A percentile compares a stretch with the other conserved stretches of the same genome.
Conservation (phyloP, 2,797 vertebrate genomes). For the Mustela erminea region DNA sequence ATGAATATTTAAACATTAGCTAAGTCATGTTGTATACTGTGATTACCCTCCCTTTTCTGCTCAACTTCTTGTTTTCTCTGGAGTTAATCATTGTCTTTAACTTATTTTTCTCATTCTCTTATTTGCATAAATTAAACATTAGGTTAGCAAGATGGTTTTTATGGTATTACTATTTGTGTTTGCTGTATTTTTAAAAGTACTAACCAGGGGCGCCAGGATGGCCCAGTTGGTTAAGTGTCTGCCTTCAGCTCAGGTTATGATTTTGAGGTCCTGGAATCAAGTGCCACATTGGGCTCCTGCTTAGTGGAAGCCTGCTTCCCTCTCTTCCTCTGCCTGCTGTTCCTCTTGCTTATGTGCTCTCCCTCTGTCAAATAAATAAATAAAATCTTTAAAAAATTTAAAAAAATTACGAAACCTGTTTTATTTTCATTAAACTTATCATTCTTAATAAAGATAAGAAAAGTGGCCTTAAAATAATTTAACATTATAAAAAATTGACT, state of each 20-base stretch:
- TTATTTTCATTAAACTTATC: constrained; percentile 15
- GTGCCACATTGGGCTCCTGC: no score
- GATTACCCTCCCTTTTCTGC: neutral
- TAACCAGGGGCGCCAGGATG: neutral
- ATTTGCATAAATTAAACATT: neutral
- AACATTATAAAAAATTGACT: neutral
- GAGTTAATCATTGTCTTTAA: constrained; percentile 2
- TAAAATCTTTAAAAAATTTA: no score
- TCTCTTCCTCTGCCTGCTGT: no score
- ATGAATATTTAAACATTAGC: neutral
- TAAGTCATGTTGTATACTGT: neutral
- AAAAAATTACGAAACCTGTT: neutral
- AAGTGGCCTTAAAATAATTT: neutral
- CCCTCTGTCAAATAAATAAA: no score
- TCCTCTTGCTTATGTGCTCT: no score
- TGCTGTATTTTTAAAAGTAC: neutral
- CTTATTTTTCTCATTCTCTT: constrained; percentile 20
- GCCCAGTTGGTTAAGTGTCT: no score
- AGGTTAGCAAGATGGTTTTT: constrained; percentile 7
- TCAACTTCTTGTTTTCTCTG: constrained; percentile 37
- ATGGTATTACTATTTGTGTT: constrained; percentile 24
- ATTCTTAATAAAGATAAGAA: constrained; percentile 28
- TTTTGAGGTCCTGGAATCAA: no score
- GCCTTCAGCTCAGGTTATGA: no score
- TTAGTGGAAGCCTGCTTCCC: no score